Evolutionary conservation across 1,140 invertebrate species (phyloP).

Genomic region (Procambarus virginalis): DNA sequence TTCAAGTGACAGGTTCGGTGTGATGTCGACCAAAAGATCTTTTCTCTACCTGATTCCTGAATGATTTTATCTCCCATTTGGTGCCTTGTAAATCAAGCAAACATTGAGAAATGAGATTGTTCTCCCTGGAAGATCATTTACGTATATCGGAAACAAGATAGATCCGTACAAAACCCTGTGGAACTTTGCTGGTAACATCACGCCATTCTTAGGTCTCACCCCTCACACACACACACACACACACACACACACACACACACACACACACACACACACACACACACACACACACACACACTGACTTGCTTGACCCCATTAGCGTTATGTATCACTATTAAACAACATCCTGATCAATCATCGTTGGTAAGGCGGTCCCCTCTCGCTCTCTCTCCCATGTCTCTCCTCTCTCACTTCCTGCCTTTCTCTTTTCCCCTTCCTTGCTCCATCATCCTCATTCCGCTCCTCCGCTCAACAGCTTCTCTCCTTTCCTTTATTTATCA

Average conservation of each 20-base stretch:
- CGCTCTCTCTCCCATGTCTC: not conserved
- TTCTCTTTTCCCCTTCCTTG: not conserved
- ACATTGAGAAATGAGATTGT: no score
- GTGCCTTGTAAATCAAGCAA: no score
- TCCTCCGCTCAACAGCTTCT: not conserved
- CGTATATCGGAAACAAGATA: no score
- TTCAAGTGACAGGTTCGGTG: no score
- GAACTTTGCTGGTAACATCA: no score
- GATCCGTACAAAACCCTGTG: no score
- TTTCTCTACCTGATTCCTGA: no score
- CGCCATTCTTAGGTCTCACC: no score
- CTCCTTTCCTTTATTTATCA: not conserved
- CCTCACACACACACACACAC: not conserved
- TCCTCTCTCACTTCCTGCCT: slow-evolving; percentile 1
- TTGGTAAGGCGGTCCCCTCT: not conserved
- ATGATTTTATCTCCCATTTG: no score
- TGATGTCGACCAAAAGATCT: no score
- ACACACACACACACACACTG: not conserved
- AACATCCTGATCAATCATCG: not conserved
- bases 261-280: slow-evolving; percentile 15
- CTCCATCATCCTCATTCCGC: not conserved
- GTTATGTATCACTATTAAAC: not conserved
- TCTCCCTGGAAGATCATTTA: no score
- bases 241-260: slow-evolving; percentile 1
- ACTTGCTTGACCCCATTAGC: not conserved